A percentile compares a stretch with the other conserved stretches of the same genome.
Conservation (phyloP, 2,113 vertebrate genomes). For the Propithecus coquereli region DNA sequence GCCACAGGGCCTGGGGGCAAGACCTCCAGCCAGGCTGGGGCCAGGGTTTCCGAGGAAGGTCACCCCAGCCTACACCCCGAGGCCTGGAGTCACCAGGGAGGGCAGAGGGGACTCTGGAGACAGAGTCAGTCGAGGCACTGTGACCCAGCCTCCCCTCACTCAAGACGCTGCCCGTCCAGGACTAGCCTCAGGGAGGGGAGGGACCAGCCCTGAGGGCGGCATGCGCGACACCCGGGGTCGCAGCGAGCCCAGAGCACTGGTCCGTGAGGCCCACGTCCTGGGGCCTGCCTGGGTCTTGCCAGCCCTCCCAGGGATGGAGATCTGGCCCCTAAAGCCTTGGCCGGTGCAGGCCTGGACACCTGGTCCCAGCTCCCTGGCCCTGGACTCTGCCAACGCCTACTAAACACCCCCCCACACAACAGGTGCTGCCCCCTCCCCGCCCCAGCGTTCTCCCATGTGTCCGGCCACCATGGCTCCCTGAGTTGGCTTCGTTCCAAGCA, state of each 20-base stretch:
- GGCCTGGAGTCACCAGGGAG: background rate
- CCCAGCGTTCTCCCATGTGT: background rate
- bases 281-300: background rate
- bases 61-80: background rate
- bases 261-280: background rate
- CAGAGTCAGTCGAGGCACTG: background rate
- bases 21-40: background rate
- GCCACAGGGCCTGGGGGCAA: background rate
- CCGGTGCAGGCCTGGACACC: too few species aligned
- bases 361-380: background rate
- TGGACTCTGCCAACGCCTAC: background rate
- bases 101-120: background rate
- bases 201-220: background rate
- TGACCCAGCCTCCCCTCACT: background rate
- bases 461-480: background rate
- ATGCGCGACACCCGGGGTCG: rapidly evolving
- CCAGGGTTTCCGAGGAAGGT: background rate
- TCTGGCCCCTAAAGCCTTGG: background rate
- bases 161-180: background rate
- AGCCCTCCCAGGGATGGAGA: background rate
- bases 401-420: background rate
- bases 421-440: rapidly evolving
- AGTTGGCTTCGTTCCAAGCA: background rate
- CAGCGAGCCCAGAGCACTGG: rapidly evolving
- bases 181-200: background rate